Evolutionary conservation across 2,888 invertebrate species (phyloP), one percentile per base, ranked within the genome.

Genomic region (Trichogramma dendrolimi): DNA sequence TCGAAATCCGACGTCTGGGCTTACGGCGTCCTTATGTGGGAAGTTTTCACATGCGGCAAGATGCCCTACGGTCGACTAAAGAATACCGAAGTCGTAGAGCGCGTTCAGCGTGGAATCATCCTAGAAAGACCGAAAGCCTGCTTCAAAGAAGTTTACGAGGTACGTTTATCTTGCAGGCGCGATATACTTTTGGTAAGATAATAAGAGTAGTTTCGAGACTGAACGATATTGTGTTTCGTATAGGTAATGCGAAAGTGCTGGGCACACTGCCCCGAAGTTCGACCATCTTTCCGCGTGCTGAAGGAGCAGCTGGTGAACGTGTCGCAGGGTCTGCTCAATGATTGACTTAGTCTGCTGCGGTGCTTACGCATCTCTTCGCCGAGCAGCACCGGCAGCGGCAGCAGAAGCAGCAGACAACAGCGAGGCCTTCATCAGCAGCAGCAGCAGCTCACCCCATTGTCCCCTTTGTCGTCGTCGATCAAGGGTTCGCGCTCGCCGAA

Each of bases 1-100:
- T 95, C 94, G 58, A 96, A 96, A 81, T 95, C 95, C 44, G 96
- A 96, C 79, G 91, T 96, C 42, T 96, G 96, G 96, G 96, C 96
- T 43, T 96, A 94, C 78, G 96, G 96, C 73, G 94, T 96, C 4
- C 81, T 96, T 64, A 95, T 96, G 94, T 96, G 96, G 96, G 96
- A 96, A 82, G 91, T 96, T 66, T 96, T 96, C 80, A 94, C 95
- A 51, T 94, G 94, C 78, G 96, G 96, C 41, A 93, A 94, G 82
- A 94, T 95, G 88, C 96, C 96, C 40, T 96, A 96, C 78, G 94
- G 94, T 6, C 86, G 92, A 62, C 88, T 94, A 83, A 94, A 92
- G 83, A 96, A 96, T 80, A 90, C 92, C 4, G 94, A 96, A 81
- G 96, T 96, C 3, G 95, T 95, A 2, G 94, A 96, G 71, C 87